These are phyloP conservation scores for Molossus molossus DNA, from an alignment of 2,797 vertebrate species.

Conservation along the genomic window DNA sequence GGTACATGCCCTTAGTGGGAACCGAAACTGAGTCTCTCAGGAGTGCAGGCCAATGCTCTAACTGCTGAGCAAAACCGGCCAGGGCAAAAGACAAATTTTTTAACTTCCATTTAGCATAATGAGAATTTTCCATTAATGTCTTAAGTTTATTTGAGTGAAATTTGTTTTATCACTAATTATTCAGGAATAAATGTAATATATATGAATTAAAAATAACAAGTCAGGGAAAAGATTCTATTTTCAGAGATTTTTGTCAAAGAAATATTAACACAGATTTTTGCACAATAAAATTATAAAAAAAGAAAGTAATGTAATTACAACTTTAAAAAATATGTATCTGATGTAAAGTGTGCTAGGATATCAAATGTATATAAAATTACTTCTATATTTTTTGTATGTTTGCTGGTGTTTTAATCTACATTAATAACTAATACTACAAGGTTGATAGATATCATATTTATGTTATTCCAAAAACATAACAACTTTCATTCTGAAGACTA, in stretches of 20 bases:
- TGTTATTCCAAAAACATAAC: not conserved
- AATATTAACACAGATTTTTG: constrained; percentile 58
- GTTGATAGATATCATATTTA: not conserved
- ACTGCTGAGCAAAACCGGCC: too few species aligned
- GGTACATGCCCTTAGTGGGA: too few species aligned
- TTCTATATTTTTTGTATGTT: not conserved
- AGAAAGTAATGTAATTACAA: constrained; percentile 22
- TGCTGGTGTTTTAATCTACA: not conserved
- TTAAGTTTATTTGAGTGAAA: constrained; percentile 46
- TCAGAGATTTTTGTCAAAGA: constrained; percentile 57
- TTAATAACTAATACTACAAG: constrained; percentile 20
- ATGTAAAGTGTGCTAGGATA: constrained; percentile 29
- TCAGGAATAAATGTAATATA: not conserved
- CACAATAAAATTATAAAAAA: constrained; percentile 30
- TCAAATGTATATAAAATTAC: constrained; percentile 3
- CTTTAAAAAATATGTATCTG: constrained; percentile 14
- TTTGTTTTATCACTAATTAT: constrained; percentile 33
- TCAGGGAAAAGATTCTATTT: constrained; percentile 50
- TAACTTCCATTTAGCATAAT: not conserved
- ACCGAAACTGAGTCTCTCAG: too few species aligned
- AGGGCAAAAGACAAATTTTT: not conserved
- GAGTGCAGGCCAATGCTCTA: too few species aligned
- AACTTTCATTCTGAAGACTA: constrained; percentile 21
- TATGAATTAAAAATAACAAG: constrained; percentile 55
- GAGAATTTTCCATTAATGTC: not conserved